Conservation (phyloP, 2,888 invertebrate species). For the Stenolophus ochropezus region DNA sequence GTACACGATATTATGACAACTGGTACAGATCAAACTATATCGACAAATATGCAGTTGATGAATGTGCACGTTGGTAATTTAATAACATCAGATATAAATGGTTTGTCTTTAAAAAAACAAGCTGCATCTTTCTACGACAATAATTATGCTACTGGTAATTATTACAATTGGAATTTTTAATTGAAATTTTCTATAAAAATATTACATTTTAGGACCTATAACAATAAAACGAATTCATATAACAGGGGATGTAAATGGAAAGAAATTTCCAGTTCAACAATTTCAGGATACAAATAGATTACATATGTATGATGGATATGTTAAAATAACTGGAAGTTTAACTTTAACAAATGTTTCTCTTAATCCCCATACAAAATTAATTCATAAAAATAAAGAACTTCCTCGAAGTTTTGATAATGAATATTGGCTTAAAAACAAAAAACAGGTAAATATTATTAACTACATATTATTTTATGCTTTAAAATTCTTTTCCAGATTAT, state of each 20-base stretch:
- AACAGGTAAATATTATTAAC: conserved; percentile 18
- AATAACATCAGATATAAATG: conserved; percentile 12
- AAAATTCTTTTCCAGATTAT: conserved; percentile 18
- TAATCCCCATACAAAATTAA: neutral
- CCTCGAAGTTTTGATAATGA: neutral
- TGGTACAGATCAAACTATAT: conserved; percentile 31
- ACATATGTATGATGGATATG: conserved; percentile 41
- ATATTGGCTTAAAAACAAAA: conserved; percentile 41
- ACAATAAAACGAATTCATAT: conserved; percentile 40
- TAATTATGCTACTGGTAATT: conserved; percentile 25
- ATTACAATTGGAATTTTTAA: neutral
- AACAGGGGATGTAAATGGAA: conserved; percentile 20
- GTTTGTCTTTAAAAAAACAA: conserved; percentile 25
- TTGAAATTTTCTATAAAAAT: too few relatives aligned
- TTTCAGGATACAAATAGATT: conserved; percentile 32
- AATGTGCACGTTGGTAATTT: conserved; percentile 31
- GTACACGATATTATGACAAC: conserved; percentile 19
- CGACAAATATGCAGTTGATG: conserved; percentile 38
- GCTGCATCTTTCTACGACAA: conserved; percentile 22
- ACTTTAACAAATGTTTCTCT: neutral
- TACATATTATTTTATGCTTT: neutral
- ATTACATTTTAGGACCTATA: conserved; percentile 34
- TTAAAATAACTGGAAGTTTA: conserved; percentile 47
- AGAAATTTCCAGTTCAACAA: conserved; percentile 1
- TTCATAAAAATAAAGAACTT: conserved; percentile 13